Conservation (phyloP, 2,888 invertebrate genomes). For the Cephonodes hylas region DNA sequence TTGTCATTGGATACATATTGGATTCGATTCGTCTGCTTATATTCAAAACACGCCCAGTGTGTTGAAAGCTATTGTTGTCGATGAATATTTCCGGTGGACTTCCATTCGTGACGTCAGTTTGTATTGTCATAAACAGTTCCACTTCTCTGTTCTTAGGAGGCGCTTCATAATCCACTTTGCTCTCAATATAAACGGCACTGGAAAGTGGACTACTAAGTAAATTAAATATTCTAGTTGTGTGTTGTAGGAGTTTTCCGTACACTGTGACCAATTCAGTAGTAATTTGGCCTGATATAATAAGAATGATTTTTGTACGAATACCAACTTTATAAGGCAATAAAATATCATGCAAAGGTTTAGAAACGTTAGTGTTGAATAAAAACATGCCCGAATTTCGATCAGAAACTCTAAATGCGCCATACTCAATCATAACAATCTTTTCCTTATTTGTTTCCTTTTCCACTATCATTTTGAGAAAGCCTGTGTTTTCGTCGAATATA, state of each 20-base stretch:
- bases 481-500: slow-evolving; percentile 89
- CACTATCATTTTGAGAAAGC: slow-evolving; percentile 89
- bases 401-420: slow-evolving; percentile 92
- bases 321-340: slow-evolving; percentile 85
- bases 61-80: slow-evolving; percentile 96
- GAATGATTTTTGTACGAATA: slow-evolving; percentile 76
- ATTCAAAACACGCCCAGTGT: slow-evolving; percentile 88
- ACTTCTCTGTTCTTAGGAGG: slow-evolving; percentile 92
- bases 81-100: slow-evolving; percentile 90
- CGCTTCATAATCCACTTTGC: slow-evolving; percentile 89
- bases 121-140: slow-evolving; percentile 93
- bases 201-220: slow-evolving; percentile 83
- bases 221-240: slow-evolving; percentile 90
- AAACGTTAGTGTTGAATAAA: slow-evolving; percentile 93
- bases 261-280: slow-evolving; percentile 91
- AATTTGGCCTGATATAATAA: slow-evolving; percentile 91
- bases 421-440: slow-evolving; percentile 80
- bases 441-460: slow-evolving; percentile 70
- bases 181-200: slow-evolving; percentile 88
- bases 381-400: slow-evolving; percentile 96
- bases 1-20: slow-evolving; percentile 97
- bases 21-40: slow-evolving; percentile 92
- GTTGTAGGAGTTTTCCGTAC: slow-evolving; percentile 87
- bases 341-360: slow-evolving; percentile 90
- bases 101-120: slow-evolving; percentile 90